Percentiles rank a stretch among this genome's conserved stretches.
phyloP scores from a whole-genome alignment of 2,113 vertebrate genomes.

The Cochlearius cochlearius region DNA sequence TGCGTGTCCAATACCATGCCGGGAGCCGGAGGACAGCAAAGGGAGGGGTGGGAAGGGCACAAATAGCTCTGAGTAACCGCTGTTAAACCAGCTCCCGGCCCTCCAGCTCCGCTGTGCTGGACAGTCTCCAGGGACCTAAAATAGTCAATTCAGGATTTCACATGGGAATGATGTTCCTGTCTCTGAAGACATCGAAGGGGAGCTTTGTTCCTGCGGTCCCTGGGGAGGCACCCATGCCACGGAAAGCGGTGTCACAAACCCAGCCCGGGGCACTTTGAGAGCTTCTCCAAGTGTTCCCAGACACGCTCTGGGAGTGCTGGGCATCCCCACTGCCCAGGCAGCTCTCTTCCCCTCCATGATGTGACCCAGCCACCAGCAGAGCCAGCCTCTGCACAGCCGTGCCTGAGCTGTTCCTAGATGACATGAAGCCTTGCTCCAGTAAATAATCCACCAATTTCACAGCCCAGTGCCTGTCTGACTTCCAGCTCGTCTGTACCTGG shows the following conservation, averaged over 20 bases:
- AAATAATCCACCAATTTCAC: neutral
- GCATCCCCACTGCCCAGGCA: fast-evolving
- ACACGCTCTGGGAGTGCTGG: too few relatives aligned
- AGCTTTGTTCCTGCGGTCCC: neutral
- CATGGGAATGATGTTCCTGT: neutral
- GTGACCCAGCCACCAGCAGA: neutral
- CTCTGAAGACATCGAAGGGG: neutral
- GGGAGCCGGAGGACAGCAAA: fast-evolving
- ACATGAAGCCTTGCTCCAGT: neutral
- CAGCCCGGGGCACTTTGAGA: neutral
- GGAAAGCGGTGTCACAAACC: neutral
- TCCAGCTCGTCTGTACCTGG: neutral
- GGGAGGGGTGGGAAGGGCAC: neutral
- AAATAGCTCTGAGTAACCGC: neutral
- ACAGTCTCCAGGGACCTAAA: slow-evolving; percentile 28
- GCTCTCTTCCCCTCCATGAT: fast-evolving
- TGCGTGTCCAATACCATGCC: fast-evolving
- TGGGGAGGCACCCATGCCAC: neutral
- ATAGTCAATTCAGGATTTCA: slow-evolving; percentile 11
- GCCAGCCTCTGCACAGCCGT: neutral
- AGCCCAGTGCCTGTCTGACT: fast-evolving
- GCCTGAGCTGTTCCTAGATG: neutral
- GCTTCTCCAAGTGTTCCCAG: neutral
- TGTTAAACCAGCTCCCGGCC: neutral
- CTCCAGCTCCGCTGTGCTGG: neutral